A percentile compares a stretch with the other conserved stretches of the same genome.
These are phyloP conservation scores for Cavia porcellus DNA, from an alignment of 2,113 vertebrate species.

Conservation along the genomic window DNA sequence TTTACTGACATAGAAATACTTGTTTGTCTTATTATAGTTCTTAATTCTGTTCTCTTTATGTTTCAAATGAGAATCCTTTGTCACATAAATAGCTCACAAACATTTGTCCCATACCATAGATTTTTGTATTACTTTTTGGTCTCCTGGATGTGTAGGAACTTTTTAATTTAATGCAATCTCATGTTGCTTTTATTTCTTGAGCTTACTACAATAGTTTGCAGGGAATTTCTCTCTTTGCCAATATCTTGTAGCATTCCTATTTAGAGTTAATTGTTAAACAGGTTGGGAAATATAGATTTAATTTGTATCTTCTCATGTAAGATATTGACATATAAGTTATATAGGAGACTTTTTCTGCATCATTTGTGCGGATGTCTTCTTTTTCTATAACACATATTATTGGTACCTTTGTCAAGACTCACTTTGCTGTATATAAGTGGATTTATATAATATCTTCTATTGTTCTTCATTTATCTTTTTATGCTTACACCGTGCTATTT, in stretches of 20 bases:
- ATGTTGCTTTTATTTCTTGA: background rate
- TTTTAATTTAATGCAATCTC: background rate
- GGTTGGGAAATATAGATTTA: background rate
- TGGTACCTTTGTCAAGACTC: background rate
- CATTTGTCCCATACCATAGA: background rate
- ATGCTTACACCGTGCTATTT: background rate
- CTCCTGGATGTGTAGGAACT: background rate
- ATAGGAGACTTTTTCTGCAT: background rate
- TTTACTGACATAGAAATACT: background rate
- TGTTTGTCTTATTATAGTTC: background rate
- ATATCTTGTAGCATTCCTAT: background rate
- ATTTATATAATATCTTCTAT: background rate
- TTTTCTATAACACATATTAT: background rate
- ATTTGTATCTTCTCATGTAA: background rate
- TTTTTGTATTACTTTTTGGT: background rate
- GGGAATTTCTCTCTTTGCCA: background rate
- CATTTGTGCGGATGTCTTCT: background rate
- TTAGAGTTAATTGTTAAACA: background rate
- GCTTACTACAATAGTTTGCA: background rate
- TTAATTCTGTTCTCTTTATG: background rate
- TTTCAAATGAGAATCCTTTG: background rate
- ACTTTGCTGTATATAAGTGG: background rate
- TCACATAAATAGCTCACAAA: background rate
- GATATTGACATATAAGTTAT: background rate
- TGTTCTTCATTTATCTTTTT: background rate